Conservation (phyloP, 2,797 vertebrate species). For the Eulemur mongoz region DNA sequence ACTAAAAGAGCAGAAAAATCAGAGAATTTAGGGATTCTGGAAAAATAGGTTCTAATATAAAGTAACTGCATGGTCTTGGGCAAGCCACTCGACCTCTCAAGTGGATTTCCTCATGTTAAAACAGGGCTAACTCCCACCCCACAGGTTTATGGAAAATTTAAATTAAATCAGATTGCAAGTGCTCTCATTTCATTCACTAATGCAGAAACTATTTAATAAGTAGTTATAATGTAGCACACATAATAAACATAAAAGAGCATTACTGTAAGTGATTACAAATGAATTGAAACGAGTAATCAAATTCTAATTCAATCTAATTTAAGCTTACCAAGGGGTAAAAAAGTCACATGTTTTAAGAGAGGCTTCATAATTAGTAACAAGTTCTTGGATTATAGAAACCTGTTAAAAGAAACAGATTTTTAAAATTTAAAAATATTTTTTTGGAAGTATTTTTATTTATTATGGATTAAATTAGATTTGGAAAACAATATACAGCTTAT, state of each 20-base stretch:
- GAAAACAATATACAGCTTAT: constrained; percentile 17
- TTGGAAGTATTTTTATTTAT: constrained; percentile 30
- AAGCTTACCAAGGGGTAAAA: constrained; percentile 86
- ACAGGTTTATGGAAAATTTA: constrained; percentile 34
- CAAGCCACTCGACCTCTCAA: background rate
- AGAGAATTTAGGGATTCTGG: background rate
- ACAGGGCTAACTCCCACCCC: background rate
- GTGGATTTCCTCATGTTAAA: constrained; percentile 23
- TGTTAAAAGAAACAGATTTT: constrained; percentile 77
- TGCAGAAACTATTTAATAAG: constrained; percentile 45
- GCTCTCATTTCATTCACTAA: constrained; percentile 49
- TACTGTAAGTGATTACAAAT: constrained; percentile 47
- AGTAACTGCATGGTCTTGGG: background rate
- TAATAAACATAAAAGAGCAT: constrained; percentile 37
- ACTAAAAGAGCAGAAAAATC: background rate
- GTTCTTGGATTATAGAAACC: constrained; percentile 87
- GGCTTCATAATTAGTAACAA: constrained; percentile 88
- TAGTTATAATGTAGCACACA: background rate
- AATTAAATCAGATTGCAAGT: constrained; percentile 44
- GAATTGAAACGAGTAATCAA: constrained; percentile 44
- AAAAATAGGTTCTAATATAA: background rate
- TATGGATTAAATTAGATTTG: constrained; percentile 32
- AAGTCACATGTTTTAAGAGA: constrained; percentile 86
- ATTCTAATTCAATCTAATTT: constrained; percentile 15
- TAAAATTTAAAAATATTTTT: constrained; percentile 27